These are phyloP conservation scores for Ceuthmochares aereus DNA, from an alignment of 2,113 vertebrate species.

Conservation along the genomic window DNA sequence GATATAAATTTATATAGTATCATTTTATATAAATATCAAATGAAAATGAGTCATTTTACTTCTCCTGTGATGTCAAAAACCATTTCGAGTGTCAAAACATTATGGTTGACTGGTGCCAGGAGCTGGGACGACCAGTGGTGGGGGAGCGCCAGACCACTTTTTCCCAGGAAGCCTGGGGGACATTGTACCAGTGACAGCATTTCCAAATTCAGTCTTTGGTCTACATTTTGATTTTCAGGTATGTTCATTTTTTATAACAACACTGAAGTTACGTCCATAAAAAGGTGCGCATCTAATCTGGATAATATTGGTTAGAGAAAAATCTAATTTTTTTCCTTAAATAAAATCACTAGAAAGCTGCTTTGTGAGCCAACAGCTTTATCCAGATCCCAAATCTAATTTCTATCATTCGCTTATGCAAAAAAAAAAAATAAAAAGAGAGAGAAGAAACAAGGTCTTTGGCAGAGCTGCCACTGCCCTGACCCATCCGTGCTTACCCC, in stretches of 20 bases:
- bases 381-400: not conserved
- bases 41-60: accelerated
- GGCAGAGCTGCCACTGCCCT: not conserved
- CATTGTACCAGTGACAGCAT: accelerated
- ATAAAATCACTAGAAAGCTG: not conserved
- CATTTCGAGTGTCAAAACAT: not conserved
- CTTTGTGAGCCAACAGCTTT: not conserved
- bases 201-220: not conserved
- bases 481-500: not conserved
- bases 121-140: accelerated
- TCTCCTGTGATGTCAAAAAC: not conserved
- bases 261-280: not conserved
- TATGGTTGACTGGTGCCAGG: accelerated
- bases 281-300: not conserved
- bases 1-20: not conserved
- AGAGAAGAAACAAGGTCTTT: not conserved
- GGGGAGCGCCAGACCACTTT: not conserved
- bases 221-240: not conserved
- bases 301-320: not conserved
- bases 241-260: not conserved
- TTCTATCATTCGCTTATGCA: not conserved
- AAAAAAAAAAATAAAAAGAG: not conserved
- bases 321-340: not conserved
- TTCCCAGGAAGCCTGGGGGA: not conserved
- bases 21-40: not conserved